Evolutionary conservation across 2,113 vertebrate species (phyloP).

Genomic region (Caloenas nicobarica): DNA sequence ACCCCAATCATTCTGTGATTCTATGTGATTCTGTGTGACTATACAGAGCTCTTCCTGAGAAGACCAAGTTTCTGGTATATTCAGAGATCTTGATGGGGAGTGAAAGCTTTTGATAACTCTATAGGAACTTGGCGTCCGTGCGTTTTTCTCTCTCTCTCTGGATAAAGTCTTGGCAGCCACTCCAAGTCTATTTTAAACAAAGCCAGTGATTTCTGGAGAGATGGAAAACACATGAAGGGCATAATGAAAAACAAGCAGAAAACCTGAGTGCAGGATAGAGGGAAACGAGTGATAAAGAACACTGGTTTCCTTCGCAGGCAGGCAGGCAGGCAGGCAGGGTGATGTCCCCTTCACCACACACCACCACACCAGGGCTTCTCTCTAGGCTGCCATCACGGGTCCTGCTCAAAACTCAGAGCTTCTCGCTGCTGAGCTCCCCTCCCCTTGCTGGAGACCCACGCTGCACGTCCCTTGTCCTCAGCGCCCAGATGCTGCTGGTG

Average conservation of each 20-base stretch:
- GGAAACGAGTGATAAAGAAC: constrained; percentile 11
- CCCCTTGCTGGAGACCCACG: neutral
- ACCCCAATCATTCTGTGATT: too few species aligned
- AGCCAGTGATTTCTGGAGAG: constrained; percentile 58
- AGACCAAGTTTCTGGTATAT: constrained; percentile 12
- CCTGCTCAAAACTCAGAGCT: neutral
- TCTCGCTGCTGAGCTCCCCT: neutral
- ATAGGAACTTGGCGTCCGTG: constrained; percentile 40
- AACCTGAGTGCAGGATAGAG: neutral
- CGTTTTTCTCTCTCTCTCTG: constrained; percentile 25
- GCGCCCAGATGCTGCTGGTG: neutral
- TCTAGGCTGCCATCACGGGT: fast-evolving
- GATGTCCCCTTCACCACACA: neutral
- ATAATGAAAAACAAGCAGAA: constrained; percentile 52
- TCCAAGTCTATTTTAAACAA: constrained; percentile 63
- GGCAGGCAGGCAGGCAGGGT: neutral
- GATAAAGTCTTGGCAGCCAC: constrained; percentile 57
- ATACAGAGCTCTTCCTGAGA: neutral
- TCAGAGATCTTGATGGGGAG: constrained; percentile 20
- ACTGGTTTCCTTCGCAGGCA: neutral
- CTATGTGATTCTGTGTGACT: neutral
- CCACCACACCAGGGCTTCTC: neutral
- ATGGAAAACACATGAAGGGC: constrained; percentile 65
- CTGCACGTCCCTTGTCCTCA: neutral
- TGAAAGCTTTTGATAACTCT: constrained; percentile 64